Base-by-base conservation (phyloP, 1,140 invertebrate species). In the Sycophaga agraensis region DNA sequence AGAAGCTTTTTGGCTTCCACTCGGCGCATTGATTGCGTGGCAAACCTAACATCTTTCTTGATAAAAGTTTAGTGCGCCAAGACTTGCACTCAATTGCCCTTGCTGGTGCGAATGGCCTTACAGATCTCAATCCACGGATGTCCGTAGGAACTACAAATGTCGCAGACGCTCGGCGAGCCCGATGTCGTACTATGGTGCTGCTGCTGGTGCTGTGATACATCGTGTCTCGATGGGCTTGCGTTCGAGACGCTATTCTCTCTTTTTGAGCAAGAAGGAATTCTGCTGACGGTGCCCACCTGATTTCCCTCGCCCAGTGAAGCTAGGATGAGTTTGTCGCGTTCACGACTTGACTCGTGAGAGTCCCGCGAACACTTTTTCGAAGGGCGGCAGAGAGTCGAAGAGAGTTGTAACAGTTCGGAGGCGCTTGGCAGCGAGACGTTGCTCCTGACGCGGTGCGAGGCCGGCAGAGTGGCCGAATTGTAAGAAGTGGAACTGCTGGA, bases 81-180 rank as follows among this genome's bases (percentile, higher is more conserved):
- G 4, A 11, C 5, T 11, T 31, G 28, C 28, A 11, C 34, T 74
- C 65, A 75, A 66, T 78, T 76, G 64, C 69, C 72, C 65, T 73
- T 73, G 50, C 72, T 76, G 42, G 75, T 74, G 64, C 76, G 73
- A 56, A 80, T 79, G 63, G 76, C 77, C 60, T 75, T 76, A 70
- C 82, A 84, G 57, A 84, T 77, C 54, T 82, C 79, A 50, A 82
- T 77, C 82, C 82, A 83, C 39, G 82, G 79, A 59, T 81, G 80
- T 54, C 83, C 82, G 66, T 83, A 84, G 63, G 78, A 78, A 71
- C 76, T 80, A 68, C 82, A 83, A 60, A 78, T 73, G 66, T 82
- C 77, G 66, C 81, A 82, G 46, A 75, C 75, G 31, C 62, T 48
- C 26, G 64, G 42, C 21, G 58, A 57, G 54, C 58, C 54, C 16